Base-by-base conservation (phyloP, 2,888 invertebrate species). In the Meteorus cinctellus region DNA sequence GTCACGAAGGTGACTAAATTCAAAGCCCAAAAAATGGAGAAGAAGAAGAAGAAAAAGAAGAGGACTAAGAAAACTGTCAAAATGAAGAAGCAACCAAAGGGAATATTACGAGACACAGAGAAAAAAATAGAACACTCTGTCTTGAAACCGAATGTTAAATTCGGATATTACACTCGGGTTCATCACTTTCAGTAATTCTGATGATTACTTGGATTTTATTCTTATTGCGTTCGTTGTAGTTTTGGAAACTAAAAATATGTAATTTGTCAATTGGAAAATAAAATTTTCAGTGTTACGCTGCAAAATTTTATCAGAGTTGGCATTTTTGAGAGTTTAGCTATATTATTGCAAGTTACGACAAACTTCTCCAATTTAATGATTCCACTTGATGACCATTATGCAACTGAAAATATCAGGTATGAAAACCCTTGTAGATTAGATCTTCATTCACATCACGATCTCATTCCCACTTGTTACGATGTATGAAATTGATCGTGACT, bases 101-200 rank as follows among this genome's bases (percentile, higher is more conserved):
- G 16, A 31, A 62, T 6, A 8, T 12, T 29, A 62, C 31, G 31
- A 29, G 31, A 34, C 5, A 16, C 0, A 31, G 6, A 31, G 31
- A 19, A 65, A 24, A 14, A 16, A 16, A 3, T 31, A 59, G 36
- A 4, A 24, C 6, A 31, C 12, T 29, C 36, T 41, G 29, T 74
- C 6, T 6, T 65, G 4, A 68, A 41, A 19, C 65, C 74, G 12
- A 74, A 74, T 74, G 62, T 74, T 10, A 68, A 67, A 31, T 31
- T 74, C 45, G 62, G 68, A 34, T 74, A 48, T 31, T 41, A 67
- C 27, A 41, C 59, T n/a, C 10, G 10, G 14, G 10, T 24, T 8
- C 36, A 27, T 41, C 36, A 41, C 8, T 24, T 27, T 29, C 19
- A 10, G 16, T 19, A 63, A 65, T 65, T 34, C 8, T 41, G 12